Evolutionary conservation across 2,113 vertebrate genomes (phyloP).

Genomic region (Neodontobutis hainanensis): DNA sequence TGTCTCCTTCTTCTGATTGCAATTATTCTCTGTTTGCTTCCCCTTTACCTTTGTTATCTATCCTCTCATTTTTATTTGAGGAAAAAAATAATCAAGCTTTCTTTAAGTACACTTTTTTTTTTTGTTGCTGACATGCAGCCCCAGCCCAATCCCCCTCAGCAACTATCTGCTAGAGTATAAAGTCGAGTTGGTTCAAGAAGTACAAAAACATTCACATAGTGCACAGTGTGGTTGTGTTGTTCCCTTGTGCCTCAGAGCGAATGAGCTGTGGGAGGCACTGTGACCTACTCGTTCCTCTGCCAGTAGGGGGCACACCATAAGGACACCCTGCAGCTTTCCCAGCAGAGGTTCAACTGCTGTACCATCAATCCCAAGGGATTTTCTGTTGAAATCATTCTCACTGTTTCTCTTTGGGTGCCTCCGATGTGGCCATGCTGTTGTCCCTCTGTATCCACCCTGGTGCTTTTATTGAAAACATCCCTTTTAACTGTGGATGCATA

Average conservation of each 20-base stretch:
- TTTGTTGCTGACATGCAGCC: constrained; percentile 38
- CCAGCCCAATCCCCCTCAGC: no score
- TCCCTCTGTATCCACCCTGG: constrained; percentile 42
- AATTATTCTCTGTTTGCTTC: constrained; percentile 18
- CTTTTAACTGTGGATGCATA: constrained; percentile 50
- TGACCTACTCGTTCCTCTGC: constrained; percentile 34
- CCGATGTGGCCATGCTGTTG: constrained; percentile 41
- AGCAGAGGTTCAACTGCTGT: constrained; percentile 46
- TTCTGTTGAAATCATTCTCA: no score
- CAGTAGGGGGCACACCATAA: constrained; percentile 43
- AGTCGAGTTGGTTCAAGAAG: background rate
- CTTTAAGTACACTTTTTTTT: constrained; percentile 28
- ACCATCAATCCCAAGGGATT: constrained; percentile 52
- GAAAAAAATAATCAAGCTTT: background rate
- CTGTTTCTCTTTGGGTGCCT: constrained; percentile 9
- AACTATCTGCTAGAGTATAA: constrained; percentile 34
- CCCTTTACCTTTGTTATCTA: constrained; percentile 24
- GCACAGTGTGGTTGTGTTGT: background rate
- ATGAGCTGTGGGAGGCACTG: constrained; percentile 26
- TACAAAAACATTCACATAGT: constrained; percentile 3
- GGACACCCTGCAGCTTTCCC: constrained; percentile 39
- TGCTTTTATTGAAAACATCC: constrained; percentile 60
- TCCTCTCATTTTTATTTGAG: constrained; percentile 34
- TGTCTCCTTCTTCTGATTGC: constrained; percentile 8
- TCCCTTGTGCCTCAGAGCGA: constrained; percentile 20